Evolutionary conservation across 2,113 vertebrate genomes (phyloP).

Genomic region (Semicossyphus pulcher): DNA sequence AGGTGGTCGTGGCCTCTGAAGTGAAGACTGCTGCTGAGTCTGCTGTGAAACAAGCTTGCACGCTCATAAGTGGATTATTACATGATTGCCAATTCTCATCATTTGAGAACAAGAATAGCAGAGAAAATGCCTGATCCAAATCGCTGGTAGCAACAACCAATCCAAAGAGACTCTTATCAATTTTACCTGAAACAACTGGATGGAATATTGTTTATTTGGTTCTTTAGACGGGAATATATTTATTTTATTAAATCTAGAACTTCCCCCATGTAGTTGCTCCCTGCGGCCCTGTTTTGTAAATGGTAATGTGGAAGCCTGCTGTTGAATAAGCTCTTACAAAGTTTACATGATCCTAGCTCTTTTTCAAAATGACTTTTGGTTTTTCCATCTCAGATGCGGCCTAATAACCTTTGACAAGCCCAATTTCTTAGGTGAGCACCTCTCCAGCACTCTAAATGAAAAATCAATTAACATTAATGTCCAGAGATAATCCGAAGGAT

Average conservation of each 20-base stretch:
- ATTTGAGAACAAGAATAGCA: constrained; percentile 48
- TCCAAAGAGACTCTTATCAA: constrained; percentile 22
- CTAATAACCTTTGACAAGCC: not conserved
- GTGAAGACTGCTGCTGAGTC: constrained; percentile 68
- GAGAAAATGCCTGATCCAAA: constrained; percentile 32
- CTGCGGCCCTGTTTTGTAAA: not conserved
- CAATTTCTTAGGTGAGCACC: not conserved
- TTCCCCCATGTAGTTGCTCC: not conserved
- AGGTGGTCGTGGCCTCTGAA: constrained; percentile 73
- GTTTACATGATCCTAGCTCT: not conserved
- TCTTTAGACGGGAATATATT: not conserved
- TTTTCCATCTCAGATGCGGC: no score
- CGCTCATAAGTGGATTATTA: constrained; percentile 73
- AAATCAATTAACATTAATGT: no score
- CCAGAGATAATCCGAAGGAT: no score
- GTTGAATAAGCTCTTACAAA: not conserved
- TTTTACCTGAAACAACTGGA: constrained; percentile 30
- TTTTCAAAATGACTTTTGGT: not conserved
- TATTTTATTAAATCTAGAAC: not conserved
- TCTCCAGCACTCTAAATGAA: not conserved
- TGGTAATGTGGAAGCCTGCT: not conserved
- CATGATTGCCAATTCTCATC: constrained; percentile 73
- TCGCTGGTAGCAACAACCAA: constrained; percentile 17
- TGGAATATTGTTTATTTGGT: constrained; percentile 30
- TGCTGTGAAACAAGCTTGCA: constrained; percentile 53